phyloP scores from a whole-genome alignment of 1,140 invertebrate genomes.

The Nymphalis io region DNA sequence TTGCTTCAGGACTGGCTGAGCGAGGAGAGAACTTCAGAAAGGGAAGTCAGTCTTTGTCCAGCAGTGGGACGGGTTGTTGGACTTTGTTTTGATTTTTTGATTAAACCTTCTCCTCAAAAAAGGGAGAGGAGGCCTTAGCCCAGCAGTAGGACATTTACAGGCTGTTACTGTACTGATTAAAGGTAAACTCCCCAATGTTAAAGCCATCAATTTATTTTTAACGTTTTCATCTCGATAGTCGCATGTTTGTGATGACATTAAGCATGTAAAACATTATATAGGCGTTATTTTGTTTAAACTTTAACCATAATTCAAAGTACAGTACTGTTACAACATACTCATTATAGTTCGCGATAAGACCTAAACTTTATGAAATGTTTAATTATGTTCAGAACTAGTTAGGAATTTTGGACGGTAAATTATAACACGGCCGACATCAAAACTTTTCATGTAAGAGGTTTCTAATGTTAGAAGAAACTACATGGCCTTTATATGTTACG shows the following conservation, averaged over 20 bases:
- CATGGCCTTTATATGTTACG: not conserved
- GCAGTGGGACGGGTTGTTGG: too few relatives aligned
- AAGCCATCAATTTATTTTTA: too few relatives aligned
- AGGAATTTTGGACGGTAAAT: conserved; percentile 28
- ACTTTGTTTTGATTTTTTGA: too few relatives aligned
- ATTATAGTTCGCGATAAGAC: conserved; percentile 28
- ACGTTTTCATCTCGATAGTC: not conserved
- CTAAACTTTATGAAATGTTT: conserved; percentile 32
- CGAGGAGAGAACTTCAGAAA: too few relatives aligned
- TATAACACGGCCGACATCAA: conserved; percentile 30
- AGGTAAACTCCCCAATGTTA: too few relatives aligned
- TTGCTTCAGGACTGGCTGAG: too few relatives aligned
- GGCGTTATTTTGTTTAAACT: conserved; percentile 29
- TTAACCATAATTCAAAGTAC: conserved; percentile 28
- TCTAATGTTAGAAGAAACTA: conserved; percentile 13
- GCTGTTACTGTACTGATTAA: too few relatives aligned
- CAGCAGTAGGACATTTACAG: too few relatives aligned
- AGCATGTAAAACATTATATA: not conserved
- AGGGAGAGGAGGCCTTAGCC: too few relatives aligned
- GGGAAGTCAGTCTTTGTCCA: too few relatives aligned
- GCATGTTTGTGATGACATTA: conserved; percentile 2
- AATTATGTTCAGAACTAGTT: conserved; percentile 34
- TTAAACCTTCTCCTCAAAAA: too few relatives aligned
- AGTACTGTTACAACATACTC: conserved; percentile 24
- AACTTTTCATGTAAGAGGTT: conserved; percentile 29